phyloP scores from a whole-genome alignment of 2,113 vertebrate species.

The Lynx canadensis region DNA sequence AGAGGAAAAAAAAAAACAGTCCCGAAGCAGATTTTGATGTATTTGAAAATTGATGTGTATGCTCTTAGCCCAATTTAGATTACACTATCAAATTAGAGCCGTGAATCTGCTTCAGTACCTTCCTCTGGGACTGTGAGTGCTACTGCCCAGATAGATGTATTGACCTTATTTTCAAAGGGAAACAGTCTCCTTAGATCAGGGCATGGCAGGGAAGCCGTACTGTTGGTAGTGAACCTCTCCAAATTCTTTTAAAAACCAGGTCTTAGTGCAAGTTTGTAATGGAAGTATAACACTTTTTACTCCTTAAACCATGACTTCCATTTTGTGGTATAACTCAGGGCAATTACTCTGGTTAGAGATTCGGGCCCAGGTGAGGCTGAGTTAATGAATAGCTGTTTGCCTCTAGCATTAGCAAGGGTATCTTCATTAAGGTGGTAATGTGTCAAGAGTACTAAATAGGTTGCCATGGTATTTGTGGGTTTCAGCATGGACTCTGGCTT shows the following conservation, averaged over 20 bases:
- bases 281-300: background rate
- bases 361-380: constrained; percentile 45
- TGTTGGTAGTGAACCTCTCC: background rate
- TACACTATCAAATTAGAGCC: background rate
- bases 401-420: constrained; percentile 45
- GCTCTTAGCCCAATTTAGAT: background rate
- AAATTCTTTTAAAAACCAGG: background rate
- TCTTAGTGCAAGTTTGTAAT: background rate
- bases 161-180: constrained; percentile 21
- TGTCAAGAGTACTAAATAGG: background rate
- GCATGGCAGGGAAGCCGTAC: background rate
- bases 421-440: constrained; percentile 63
- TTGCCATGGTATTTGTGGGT: constrained; percentile 54
- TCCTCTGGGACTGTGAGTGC: background rate
- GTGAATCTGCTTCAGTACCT: background rate
- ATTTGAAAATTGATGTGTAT: background rate
- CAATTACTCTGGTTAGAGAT: constrained; percentile 1
- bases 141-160: background rate
- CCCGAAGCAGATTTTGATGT: background rate
- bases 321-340: constrained; percentile 57
- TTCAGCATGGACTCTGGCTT: constrained; percentile 25
- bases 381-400: constrained; percentile 72
- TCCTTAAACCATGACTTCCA: background rate
- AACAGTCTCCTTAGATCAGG: background rate
- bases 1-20: background rate